Evolutionary conservation across 2,888 invertebrate genomes (phyloP), one percentile per base, ranked within the genome.

Genomic region (Eilema depressum): DNA sequence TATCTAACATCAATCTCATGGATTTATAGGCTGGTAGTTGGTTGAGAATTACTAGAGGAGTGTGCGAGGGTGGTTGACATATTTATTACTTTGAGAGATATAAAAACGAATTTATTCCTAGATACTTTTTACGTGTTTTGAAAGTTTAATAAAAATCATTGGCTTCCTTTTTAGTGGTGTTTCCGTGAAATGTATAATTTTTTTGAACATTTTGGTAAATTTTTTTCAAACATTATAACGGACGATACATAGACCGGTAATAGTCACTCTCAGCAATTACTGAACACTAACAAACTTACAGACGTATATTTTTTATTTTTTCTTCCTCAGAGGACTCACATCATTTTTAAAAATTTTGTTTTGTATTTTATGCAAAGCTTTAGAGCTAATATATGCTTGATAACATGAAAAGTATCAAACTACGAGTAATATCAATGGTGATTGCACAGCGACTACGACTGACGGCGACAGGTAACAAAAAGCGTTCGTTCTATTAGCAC

Each of bases 1-100:
- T 89, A 92, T 92, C 89, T 88, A 89, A 90, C 93, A 92, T 94
- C 92, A 92, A 94, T 94, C 94, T 93, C 88, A 82, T 84, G 85
- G 86, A 94, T 94, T 94, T 94, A 94, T 94, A 89, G 88, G 85
- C 83, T 89, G 83, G 86, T 86, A 88, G 88, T 91, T 87, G 81
- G 85, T 76, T 63, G 88, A 86, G 88, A 90, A 88, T 90, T 89
- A 88, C 86, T 85, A 81, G 83, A 82, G 83, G 71, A 82, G 78
- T 81, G 85, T 82, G 89, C 89, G 91, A 91, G 89, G 92, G 92
- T 91, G 92, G 87, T 75, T 76, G 90, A 92, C 89, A 88, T 93
- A 93, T 94, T 93, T 93, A 94, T 93, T 88, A 88, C 89, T 82
- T 75, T 78, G 81, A 81, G 83, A 88, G 89, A 92, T 91, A 92